Base-by-base conservation (phyloP, 1,140 invertebrate genomes). In the Drosophila nebulosa region DNA sequence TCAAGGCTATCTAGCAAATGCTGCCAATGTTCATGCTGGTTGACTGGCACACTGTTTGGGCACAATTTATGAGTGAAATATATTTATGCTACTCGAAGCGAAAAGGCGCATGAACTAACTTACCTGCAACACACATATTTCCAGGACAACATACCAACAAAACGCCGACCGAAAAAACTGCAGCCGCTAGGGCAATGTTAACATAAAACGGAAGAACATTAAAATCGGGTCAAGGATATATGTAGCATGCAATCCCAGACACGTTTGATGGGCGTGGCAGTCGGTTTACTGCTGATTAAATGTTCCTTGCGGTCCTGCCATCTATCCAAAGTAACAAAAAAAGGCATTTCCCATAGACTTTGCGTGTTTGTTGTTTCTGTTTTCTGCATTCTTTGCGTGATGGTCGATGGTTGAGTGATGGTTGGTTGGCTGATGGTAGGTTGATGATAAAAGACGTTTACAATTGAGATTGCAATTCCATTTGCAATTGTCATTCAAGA, bases 221-320 rank as follows among this genome's bases (percentile, higher is more conserved):
- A 14, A 46, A 83, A 71, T 76, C 76, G 67, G 79, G 79, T 84
- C 79, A 84, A 84, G 79, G 79, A 79, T 79, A 46, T 21, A 57
- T 64, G 59, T 35, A 36, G 42, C 55, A 57, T 51, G 42, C 46
- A 22, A 39, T 53, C 22, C 68, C 51, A 56, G 58, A 62, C 35
- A 67, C 39, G 63, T 14, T 60, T 58, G 51, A 53, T 22, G 46
- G 67, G 66, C 64, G 66, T 70, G 70, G 42, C 61, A 46, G 5
- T 10, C n/a, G 46, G 56, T 61, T 71, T 58, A 71, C 18, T 52
- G 51, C 55, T 74, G 71, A 74, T 71, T 74, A 74, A 66, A 61
- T 74, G 62, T 32, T 32, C 30, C 30, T 4, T 12, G 9, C 9
- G 7, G 9, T 7, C 27, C 27, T 27, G 26, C 26, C 26, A 27